Percentiles rank a stretch among this genome's conserved stretches.
Conservation (phyloP, 2,797 vertebrate species). For the Enteromius trimaculatus region DNA sequence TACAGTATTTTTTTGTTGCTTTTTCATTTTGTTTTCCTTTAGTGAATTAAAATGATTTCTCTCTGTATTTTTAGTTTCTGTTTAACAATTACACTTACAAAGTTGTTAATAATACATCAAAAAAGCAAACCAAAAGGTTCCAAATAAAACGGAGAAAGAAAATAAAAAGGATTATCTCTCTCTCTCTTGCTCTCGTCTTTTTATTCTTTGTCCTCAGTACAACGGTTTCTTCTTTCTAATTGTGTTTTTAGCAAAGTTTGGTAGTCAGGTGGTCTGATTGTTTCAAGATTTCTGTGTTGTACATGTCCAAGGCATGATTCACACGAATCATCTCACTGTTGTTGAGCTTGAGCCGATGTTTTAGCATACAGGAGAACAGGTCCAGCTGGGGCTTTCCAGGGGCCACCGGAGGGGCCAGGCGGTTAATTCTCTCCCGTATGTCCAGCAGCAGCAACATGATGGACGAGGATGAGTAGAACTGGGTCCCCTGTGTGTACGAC, state of each 20-base stretch:
- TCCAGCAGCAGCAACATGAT: constrained; percentile 98
- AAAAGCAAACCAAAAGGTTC: constrained; percentile 75
- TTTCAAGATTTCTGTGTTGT: constrained; percentile 99
- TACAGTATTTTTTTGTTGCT: constrained; percentile 77
- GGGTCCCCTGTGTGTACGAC: constrained; percentile 95
- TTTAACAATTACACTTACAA: constrained; percentile 97
- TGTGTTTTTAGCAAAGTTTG: constrained; percentile 90
- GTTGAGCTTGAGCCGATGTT: constrained; percentile 97
- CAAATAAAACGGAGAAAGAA: constrained; percentile 74
- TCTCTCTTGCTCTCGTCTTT: neutral
- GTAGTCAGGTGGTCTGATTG: constrained; percentile 97
- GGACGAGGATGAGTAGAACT: constrained; percentile 97
- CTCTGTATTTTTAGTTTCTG: constrained; percentile 73
- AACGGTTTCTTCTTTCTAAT: neutral
- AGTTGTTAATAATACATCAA: constrained; percentile 88
- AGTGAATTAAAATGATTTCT: constrained; percentile 84
- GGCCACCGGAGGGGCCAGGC: constrained; percentile 92
- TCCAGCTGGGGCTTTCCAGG: constrained; percentile 97
- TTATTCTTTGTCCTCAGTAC: constrained; percentile 59
- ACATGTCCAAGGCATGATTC: constrained; percentile 98
- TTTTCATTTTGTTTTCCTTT: constrained; percentile 73
- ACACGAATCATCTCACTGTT: constrained; percentile 98
- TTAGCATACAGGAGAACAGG: constrained; percentile 99
- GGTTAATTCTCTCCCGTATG: constrained; percentile 98
- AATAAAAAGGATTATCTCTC: constrained; percentile 65